Evolutionary conservation across 2,888 invertebrate genomes (phyloP), one percentile per base, ranked within the genome.

Genomic region (Ornithoptera priamus): DNA sequence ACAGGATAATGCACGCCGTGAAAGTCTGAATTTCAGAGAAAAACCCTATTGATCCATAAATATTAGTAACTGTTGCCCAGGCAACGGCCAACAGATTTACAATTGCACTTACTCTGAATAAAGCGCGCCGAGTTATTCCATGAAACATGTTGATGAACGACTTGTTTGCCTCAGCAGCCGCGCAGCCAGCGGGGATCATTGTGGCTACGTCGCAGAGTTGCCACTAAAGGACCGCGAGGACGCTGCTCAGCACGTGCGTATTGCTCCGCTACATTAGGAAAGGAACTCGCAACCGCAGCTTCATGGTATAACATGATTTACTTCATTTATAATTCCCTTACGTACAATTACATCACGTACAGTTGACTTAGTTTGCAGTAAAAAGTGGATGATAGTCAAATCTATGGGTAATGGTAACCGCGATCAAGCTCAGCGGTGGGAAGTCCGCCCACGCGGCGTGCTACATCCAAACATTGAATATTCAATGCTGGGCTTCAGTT

Each of bases 401-500:
- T 30, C 30, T 30, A 30, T 30, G 3, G 3, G 4, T 3, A 30
- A 5, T 30, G 30, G 30, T 50, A 50, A 50, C 7, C 2, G 50
- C 18, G 7, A 50, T 6, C 50, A 18, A 17, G 50, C 18, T 50
- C 50, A 18, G 50, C 50, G 50, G 2, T 18, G 15, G 50, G 50
- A 50, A 50, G 50, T 7, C 50, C 50, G 18, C 36, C 30, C 57
- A 56, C 39, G 24, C 58, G 24, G 42, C 56, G 59, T 69, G 66
- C 69, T 75, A 71, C 70, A 72, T 71, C 71, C 65, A 42, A 61
- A 67, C 69, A 73, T 72, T 73, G 76, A 76, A 73, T 74, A 73
- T 73, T 75, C 30, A 72, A 76, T 70, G 63, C 71, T 67, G 59
- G 69, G 71, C 73, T 75, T 72, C 56, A 71, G 73, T 71, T 71